phyloP scores from a whole-genome alignment of 2,797 vertebrate genomes.

The Aphelocoma californica region DNA sequence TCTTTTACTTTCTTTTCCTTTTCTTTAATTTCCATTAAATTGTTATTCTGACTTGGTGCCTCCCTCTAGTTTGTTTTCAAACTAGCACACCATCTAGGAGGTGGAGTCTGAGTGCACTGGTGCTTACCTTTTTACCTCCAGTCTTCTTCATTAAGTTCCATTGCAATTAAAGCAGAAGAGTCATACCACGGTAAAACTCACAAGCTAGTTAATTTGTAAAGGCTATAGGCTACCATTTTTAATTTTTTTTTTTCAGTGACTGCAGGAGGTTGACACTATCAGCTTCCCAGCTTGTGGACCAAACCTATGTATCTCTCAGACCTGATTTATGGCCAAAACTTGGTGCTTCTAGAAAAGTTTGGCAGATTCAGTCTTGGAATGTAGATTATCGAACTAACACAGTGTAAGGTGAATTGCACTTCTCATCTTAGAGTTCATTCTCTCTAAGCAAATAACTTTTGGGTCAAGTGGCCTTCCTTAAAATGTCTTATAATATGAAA shows the following conservation, averaged over 20 bases:
- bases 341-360: background rate
- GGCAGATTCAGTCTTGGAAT: background rate
- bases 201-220: background rate
- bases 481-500: background rate
- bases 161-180: background rate
- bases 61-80: too few relatives aligned
- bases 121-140: background rate
- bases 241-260: too few relatives aligned
- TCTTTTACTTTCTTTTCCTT: too few relatives aligned
- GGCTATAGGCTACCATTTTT: background rate
- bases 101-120: background rate
- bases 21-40: too few relatives aligned
- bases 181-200: background rate
- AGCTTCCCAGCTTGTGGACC: rapidly evolving
- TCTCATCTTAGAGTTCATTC: background rate
- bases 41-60: too few relatives aligned
- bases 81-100: background rate
- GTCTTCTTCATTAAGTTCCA: background rate
- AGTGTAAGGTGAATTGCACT: background rate
- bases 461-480: background rate
- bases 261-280: background rate
- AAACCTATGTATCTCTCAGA: background rate
- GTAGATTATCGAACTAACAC: background rate
- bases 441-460: background rate
- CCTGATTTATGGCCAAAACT: background rate